Percentiles rank a stretch among this genome's conserved stretches.
Conservation (phyloP, 2,888 invertebrate species). For the Drosophila nr. perissopoda region DNA sequence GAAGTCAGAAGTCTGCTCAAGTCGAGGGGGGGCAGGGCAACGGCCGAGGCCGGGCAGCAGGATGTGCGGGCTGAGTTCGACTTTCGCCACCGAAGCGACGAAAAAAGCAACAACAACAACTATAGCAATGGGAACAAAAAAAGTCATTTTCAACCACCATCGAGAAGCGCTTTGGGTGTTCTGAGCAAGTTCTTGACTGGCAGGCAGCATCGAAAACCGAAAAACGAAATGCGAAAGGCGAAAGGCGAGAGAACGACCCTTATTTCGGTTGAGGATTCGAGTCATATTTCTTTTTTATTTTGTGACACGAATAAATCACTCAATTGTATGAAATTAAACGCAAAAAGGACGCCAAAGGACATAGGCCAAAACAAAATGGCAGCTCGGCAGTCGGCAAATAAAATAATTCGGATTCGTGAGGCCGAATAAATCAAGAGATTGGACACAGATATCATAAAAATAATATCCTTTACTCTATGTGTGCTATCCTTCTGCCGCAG, state of each 20-base stretch:
- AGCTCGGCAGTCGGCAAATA: slow-evolving; percentile 60
- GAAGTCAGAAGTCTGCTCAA: slow-evolving; percentile 5
- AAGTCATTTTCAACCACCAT: slow-evolving; percentile 59
- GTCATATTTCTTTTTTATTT: slow-evolving; percentile 83
- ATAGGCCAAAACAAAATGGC: slow-evolving; percentile 72
- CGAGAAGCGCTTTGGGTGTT: slow-evolving; percentile 16
- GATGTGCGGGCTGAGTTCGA: slow-evolving; percentile 39
- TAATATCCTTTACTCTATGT: slow-evolving; percentile 75
- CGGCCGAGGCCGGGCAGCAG: slow-evolving; percentile 31
- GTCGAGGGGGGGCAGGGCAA: slow-evolving; percentile 44
- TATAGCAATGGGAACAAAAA: slow-evolving; percentile 11
- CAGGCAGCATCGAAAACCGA: slow-evolving; percentile 27
- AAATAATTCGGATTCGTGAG: slow-evolving; percentile 83
- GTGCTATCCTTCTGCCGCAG: slow-evolving; percentile 43
- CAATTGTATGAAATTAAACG: slow-evolving; percentile 83
- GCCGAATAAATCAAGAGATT: slow-evolving; percentile 85
- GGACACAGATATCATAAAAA: slow-evolving; percentile 85
- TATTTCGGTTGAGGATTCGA: slow-evolving; percentile 67
- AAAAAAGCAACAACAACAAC: slow-evolving; percentile 15
- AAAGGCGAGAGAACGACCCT: slow-evolving; percentile 68
- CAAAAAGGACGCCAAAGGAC: slow-evolving; percentile 64
- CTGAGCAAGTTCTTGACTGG: slow-evolving; percentile 45
- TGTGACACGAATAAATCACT: slow-evolving; percentile 84
- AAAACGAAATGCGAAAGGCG: slow-evolving; percentile 5
- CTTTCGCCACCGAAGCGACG: slow-evolving; percentile 31